These are phyloP conservation scores for Drosophila paranaensis DNA, from an alignment of 2,888 invertebrate genomes.

Conservation along the genomic window DNA sequence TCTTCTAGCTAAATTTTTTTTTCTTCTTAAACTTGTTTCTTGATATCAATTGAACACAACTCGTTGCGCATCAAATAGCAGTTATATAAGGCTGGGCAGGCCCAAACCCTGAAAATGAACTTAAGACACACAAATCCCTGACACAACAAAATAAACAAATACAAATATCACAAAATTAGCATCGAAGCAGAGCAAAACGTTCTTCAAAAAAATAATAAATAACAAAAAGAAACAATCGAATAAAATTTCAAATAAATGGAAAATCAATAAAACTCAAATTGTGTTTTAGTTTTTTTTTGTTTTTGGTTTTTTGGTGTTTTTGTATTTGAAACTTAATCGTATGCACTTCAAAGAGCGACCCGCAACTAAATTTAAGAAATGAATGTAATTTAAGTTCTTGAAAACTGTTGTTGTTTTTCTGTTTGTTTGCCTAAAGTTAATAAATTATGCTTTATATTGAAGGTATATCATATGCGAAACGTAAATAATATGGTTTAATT, in stretches of 20 bases:
- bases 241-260: constrained; percentile 5
- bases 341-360: constrained; percentile 60
- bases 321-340: constrained; percentile 62
- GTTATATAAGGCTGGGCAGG: constrained; percentile 51
- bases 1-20: too few species aligned
- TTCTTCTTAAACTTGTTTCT: constrained; percentile 15
- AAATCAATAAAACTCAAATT: constrained; percentile 76
- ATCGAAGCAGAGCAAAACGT: constrained; percentile 72
- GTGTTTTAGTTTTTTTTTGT: constrained; percentile 52
- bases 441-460: constrained; percentile 73
- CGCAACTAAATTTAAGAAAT: constrained; percentile 54
- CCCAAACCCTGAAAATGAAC: constrained; percentile 8
- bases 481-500: constrained; percentile 39
- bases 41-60: constrained; percentile 74
- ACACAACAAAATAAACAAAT: constrained; percentile 54
- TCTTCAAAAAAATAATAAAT: constrained; percentile 18
- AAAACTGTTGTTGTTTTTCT: constrained; percentile 22
- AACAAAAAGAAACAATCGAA: constrained; percentile 4
- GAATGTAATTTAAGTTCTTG: constrained; percentile 46
- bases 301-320: constrained; percentile 50
- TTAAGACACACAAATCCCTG: constrained; percentile 7
- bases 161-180: constrained; percentile 80
- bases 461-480: constrained; percentile 67
- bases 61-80: constrained; percentile 67
- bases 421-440: constrained; percentile 50